These are phyloP conservation scores for Tholera decimalis DNA, from an alignment of 2,888 invertebrate genomes.

Conservation along the genomic window DNA sequence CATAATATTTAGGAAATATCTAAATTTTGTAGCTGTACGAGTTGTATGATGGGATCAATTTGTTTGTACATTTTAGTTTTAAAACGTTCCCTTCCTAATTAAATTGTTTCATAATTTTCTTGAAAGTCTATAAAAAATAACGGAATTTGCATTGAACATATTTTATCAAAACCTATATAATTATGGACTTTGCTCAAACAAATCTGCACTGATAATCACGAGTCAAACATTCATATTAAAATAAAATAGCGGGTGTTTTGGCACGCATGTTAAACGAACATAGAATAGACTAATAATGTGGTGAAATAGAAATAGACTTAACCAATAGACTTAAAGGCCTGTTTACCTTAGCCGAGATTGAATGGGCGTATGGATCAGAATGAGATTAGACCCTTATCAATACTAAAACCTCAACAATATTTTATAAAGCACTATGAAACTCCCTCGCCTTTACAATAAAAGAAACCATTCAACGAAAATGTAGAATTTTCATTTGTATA, in stretches of 20 bases:
- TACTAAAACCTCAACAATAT: not conserved
- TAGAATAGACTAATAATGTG: slow-evolving; percentile 58
- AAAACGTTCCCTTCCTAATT: slow-evolving; percentile 53
- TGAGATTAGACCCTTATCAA: not conserved
- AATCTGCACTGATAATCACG: slow-evolving; percentile 39
- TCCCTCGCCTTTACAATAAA: not conserved
- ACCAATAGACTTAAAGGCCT: slow-evolving; percentile 38
- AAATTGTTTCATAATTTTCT: slow-evolving; percentile 30
- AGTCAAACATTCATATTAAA: slow-evolving; percentile 21
- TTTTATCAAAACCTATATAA: slow-evolving; percentile 30
- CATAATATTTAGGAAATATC: slow-evolving; percentile 80
- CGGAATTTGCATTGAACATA: slow-evolving; percentile 27
- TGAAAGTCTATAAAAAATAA: slow-evolving; percentile 15
- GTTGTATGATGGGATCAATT: slow-evolving; percentile 88
- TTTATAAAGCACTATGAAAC: not conserved
- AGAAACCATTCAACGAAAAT: not conserved
- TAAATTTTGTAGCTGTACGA: slow-evolving; percentile 80
- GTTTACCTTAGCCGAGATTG: slow-evolving; percentile 2
- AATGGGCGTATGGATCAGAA: not conserved
- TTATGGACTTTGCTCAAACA: slow-evolving; percentile 60
- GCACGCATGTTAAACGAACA: slow-evolving; percentile 42
- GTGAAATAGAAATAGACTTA: slow-evolving; percentile 49
- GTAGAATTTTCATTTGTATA: not conserved
- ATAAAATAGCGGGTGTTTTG: slow-evolving; percentile 23
- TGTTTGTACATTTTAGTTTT: slow-evolving; percentile 76